phyloP scores from a whole-genome alignment of 2,888 invertebrate species.

The Drosophila robusta region DNA sequence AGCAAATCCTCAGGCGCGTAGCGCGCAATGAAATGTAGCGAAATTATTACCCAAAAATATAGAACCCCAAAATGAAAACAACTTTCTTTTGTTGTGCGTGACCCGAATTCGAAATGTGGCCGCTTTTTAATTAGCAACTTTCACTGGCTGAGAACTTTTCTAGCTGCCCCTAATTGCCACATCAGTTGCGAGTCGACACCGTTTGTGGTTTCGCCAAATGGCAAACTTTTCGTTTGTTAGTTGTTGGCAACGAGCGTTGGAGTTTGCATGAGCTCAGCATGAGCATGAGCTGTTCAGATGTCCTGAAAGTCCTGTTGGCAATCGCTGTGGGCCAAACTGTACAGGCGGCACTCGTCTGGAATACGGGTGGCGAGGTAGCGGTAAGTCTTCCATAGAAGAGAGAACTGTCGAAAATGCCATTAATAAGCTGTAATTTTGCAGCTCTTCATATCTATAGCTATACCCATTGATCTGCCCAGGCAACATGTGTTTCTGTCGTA shows the following conservation, averaged over 20 bases:
- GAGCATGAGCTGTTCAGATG: not conserved
- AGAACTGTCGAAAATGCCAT: no score
- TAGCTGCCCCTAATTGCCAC: slow-evolving; percentile 43
- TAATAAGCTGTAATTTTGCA: slow-evolving; percentile 72
- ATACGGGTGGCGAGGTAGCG: slow-evolving; percentile 52
- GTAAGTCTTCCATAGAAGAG: slow-evolving; percentile 26
- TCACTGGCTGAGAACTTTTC: slow-evolving; percentile 45
- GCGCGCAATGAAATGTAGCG: slow-evolving; percentile 48
- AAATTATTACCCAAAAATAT: not conserved
- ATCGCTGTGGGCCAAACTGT: not conserved
- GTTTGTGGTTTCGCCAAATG: not conserved
- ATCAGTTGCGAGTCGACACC: slow-evolving; percentile 19
- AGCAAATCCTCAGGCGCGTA: slow-evolving; percentile 65
- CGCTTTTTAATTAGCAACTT: slow-evolving; percentile 66
- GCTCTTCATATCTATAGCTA: slow-evolving; percentile 90
- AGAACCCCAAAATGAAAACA: not conserved
- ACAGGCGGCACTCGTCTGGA: slow-evolving; percentile 53
- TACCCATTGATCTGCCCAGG: slow-evolving; percentile 89
- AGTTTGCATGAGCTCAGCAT: not conserved
- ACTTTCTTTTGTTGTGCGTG: slow-evolving; percentile 7
- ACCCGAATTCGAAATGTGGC: slow-evolving; percentile 27
- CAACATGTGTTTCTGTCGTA: slow-evolving; percentile 90
- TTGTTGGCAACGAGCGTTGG: slow-evolving; percentile 3
- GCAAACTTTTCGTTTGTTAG: slow-evolving; percentile 29
- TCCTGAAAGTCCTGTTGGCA: not conserved